Conservation (phyloP, 2,113 vertebrate genomes). For the Tonatia bakeri region DNA sequence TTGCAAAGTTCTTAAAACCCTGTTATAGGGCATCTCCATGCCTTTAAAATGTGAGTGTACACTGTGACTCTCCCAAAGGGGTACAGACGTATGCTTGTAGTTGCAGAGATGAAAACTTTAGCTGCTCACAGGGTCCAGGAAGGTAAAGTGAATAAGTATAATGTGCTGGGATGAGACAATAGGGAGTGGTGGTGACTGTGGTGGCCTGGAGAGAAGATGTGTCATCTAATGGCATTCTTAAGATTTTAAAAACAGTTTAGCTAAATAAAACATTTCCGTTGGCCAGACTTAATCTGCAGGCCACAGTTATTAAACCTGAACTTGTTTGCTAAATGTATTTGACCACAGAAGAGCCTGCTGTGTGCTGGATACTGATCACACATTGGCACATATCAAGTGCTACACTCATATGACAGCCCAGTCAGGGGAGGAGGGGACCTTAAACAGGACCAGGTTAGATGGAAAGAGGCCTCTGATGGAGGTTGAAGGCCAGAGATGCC, state of each 20-base stretch:
- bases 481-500: background rate
- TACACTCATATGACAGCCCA: background rate
- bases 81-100: too few relatives aligned
- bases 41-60: background rate
- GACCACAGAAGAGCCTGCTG: background rate
- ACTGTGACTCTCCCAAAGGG: background rate
- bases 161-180: background rate
- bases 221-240: background rate
- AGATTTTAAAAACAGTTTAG: background rate
- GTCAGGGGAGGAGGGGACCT: background rate
- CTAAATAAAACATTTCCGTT: background rate
- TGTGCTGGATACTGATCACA: background rate
- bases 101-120: background rate
- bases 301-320: background rate
- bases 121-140: background rate
- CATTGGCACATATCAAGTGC: background rate
- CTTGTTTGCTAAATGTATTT: background rate
- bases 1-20: background rate
- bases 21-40: background rate
- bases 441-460: background rate
- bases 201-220: background rate
- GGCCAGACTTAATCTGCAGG: background rate
- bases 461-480: background rate
- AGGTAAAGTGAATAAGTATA: background rate
- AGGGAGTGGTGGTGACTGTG: background rate